Evolutionary conservation across 2,888 invertebrate species (phyloP).

Genomic region (Agrilus cyanescens): DNA sequence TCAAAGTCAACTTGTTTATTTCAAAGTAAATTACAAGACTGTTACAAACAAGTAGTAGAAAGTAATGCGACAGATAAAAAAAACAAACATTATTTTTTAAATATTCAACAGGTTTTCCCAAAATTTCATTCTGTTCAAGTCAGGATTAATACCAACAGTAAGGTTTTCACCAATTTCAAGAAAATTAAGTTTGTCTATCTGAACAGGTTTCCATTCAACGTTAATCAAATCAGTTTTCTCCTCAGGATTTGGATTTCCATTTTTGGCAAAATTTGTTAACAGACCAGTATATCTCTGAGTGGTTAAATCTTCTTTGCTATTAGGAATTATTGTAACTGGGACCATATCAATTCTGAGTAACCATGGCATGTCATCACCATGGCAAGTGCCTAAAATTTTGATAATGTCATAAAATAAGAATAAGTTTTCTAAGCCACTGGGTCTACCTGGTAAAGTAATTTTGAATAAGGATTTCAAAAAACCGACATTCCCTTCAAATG

Average conservation of each 20-base stretch:
- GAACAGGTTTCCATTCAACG: slow-evolving; percentile 14
- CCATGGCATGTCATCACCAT: slow-evolving; percentile 23
- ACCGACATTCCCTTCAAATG: slow-evolving; percentile 12
- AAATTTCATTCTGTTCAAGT: slow-evolving; percentile 18
- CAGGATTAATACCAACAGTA: slow-evolving; percentile 15
- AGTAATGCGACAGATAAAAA: no score
- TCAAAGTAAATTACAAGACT: no score
- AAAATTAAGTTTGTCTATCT: slow-evolving; percentile 12
- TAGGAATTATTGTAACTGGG: slow-evolving; percentile 13
- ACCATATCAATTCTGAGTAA: slow-evolving; percentile 20
- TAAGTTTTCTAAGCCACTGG: no score
- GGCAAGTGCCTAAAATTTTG: slow-evolving; percentile 18
- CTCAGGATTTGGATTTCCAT: slow-evolving; percentile 12
- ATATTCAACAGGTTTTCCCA: slow-evolving; percentile 17
- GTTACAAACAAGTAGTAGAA: no score
- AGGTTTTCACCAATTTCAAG: slow-evolving; percentile 19
- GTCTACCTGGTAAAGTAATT: no score
- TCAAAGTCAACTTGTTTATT: no score
- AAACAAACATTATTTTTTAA: no score
- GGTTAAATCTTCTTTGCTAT: slow-evolving; percentile 16
- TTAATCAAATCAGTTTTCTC: slow-evolving; percentile 10
- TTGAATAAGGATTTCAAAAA: slow-evolving; percentile 7
- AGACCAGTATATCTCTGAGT: slow-evolving; percentile 18
- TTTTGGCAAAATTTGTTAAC: slow-evolving; percentile 24
- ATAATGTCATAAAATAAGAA: no score